phyloP scores from a whole-genome alignment of 64 coral and sea anemone species.

The Acropora tenuis region DNA sequence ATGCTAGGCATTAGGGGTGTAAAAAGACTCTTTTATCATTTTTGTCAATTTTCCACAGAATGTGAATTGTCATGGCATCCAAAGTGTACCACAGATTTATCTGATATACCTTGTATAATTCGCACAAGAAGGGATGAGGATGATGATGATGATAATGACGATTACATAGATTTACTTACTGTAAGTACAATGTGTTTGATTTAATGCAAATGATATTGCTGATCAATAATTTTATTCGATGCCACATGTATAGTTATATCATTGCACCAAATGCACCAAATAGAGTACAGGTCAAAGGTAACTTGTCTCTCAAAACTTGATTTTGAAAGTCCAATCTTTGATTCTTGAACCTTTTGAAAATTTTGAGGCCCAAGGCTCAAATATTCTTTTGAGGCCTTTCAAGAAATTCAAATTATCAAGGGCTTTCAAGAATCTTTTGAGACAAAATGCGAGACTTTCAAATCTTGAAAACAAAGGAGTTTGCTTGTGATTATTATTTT shows the following conservation, averaged over 20 bases:
- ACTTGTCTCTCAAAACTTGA: neutral
- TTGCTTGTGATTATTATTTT: no score
- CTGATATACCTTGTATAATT: constrained; percentile 30
- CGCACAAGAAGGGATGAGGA: neutral
- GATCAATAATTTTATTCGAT: no score
- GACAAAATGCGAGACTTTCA: no score
- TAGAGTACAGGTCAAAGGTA: no score
- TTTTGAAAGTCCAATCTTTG: neutral
- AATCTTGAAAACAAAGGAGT: no score
- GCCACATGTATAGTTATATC: no score
- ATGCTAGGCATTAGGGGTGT: no score
- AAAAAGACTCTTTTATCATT: neutral
- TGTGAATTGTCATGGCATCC: constrained; percentile 62
- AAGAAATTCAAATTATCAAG: no score
- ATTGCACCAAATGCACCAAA: no score
- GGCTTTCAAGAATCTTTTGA: no score
- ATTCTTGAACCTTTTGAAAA: neutral
- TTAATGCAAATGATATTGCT: no score
- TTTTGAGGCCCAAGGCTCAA: neutral
- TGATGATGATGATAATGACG: constrained; percentile 25
- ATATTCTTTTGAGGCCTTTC: neutral
- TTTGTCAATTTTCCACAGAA: neutral
- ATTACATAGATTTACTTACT: constrained; percentile 29
- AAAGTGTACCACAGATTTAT: constrained; percentile 29
- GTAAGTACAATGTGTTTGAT: constrained; percentile 33